A percentile compares a stretch with the other conserved stretches of the same genome.
These are phyloP conservation scores for Mechanitis messenoides DNA, from an alignment of 2,888 invertebrate genomes.

Conservation along the genomic window DNA sequence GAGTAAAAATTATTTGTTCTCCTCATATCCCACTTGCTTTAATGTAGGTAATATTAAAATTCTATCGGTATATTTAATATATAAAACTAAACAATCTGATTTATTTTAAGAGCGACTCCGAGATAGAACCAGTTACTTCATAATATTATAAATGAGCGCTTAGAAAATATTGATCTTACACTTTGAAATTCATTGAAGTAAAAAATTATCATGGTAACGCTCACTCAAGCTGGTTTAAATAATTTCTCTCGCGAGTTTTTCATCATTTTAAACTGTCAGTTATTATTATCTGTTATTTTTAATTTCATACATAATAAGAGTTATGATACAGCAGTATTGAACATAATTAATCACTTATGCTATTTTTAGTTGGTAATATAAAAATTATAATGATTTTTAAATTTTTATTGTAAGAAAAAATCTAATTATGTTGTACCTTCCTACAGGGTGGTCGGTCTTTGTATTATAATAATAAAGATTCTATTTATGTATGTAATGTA, in stretches of 20 bases:
- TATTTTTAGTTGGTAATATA: background rate
- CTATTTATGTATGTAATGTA: too few relatives aligned
- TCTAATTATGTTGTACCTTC: too few relatives aligned
- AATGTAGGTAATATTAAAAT: too few relatives aligned
- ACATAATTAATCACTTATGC: background rate
- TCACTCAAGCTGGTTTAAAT: background rate
- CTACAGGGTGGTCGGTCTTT: too few relatives aligned
- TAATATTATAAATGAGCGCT: background rate
- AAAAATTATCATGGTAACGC: slow-evolving; percentile 12
- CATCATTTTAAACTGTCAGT: slow-evolving; percentile 1
- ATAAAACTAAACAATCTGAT: background rate
- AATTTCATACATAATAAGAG: background rate
- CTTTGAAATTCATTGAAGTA: slow-evolving; percentile 12
- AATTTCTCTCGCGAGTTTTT: background rate
- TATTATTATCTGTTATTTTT: background rate
- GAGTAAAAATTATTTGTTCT: too few relatives aligned
- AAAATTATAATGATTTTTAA: too few relatives aligned
- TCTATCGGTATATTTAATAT: too few relatives aligned
- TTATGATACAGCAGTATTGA: slow-evolving; percentile 1
- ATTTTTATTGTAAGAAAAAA: too few relatives aligned
- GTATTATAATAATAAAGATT: too few relatives aligned
- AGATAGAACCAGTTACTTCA: slow-evolving; percentile 1
- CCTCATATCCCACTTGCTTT: too few relatives aligned
- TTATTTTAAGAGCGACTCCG: background rate
- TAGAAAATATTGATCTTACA: slow-evolving; percentile 20